A percentile compares a stretch with the other conserved stretches of the same genome.
Conservation (phyloP, 2,113 vertebrate species). For the Petrocephalus zakoni region DNA sequence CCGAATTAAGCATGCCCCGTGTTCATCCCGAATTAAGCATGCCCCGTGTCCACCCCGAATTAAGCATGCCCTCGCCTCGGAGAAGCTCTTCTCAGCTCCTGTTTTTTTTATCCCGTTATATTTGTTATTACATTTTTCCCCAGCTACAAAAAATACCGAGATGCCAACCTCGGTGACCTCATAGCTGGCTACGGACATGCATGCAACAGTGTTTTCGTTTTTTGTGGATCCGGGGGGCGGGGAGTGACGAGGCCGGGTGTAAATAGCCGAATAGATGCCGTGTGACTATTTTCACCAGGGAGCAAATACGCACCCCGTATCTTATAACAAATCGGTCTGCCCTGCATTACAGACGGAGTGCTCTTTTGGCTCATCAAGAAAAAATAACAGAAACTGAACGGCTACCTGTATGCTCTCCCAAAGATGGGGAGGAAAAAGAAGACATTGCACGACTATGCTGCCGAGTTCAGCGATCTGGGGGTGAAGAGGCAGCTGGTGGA, state of each 20-base stretch:
- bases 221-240: neutral
- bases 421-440: slow-evolving; percentile 49
- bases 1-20: neutral
- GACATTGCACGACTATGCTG: slow-evolving; percentile 41
- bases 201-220: neutral
- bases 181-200: neutral
- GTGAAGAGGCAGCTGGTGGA: slow-evolving; percentile 39
- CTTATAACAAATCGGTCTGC: neutral
- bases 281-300: neutral
- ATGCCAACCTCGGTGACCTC: neutral
- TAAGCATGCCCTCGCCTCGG: neutral
- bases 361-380: neutral
- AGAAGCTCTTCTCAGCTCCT: neutral
- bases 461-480: slow-evolving; percentile 43
- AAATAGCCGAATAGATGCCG: neutral
- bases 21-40: neutral
- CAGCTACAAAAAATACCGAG: neutral
- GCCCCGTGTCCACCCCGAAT: neutral
- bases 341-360: neutral
- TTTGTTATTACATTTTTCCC: neutral
- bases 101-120: neutral
- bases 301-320: neutral
- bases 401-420: neutral
- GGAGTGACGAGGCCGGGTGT: neutral
- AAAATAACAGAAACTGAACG: neutral